A percentile compares a stretch with the other conserved stretches of the same genome.
Conservation (phyloP, 2,113 vertebrate species). For the Campylorhamphus procurvoides region DNA sequence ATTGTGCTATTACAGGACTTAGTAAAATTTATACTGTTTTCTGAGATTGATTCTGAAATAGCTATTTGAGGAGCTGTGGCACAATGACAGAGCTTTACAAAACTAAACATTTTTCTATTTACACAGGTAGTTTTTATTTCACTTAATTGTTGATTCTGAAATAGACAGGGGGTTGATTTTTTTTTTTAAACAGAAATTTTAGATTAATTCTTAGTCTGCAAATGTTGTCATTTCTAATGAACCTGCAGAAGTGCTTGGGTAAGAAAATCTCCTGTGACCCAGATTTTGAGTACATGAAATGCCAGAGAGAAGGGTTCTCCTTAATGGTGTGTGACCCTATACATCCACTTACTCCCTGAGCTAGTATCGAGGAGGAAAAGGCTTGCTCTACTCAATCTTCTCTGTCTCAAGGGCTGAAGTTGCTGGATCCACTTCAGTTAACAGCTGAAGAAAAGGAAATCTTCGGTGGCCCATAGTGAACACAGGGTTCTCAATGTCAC, state of each 20-base stretch:
- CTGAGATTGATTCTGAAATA: neutral
- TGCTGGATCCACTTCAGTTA: conserved; percentile 20
- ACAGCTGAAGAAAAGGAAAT: conserved; percentile 13
- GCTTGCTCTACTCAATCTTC: neutral
- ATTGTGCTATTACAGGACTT: neutral
- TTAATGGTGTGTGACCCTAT: conserved; percentile 45
- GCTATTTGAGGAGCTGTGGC: neutral
- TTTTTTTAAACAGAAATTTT: neutral
- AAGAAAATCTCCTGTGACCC: neutral
- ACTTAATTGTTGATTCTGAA: neutral
- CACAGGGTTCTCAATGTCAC: neutral
- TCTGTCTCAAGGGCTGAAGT: conserved; percentile 11
- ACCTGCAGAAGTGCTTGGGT: conserved; percentile 9
- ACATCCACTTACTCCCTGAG: conserved; percentile 31
- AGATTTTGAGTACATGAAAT: neutral
- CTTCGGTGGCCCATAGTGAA: neutral
- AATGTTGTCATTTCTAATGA: conserved; percentile 17
- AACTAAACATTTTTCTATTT: neutral
- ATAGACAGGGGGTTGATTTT: neutral
- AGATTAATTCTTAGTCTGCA: neutral
- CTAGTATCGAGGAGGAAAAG: neutral
- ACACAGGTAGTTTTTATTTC: neutral
- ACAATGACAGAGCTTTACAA: neutral
- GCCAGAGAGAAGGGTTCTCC: neutral
- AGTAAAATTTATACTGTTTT: neutral